A percentile compares a stretch with the other conserved stretches of the same genome.
Conservation (phyloP, 23 tunicate genomes). For the Trididemnum clinides region DNA sequence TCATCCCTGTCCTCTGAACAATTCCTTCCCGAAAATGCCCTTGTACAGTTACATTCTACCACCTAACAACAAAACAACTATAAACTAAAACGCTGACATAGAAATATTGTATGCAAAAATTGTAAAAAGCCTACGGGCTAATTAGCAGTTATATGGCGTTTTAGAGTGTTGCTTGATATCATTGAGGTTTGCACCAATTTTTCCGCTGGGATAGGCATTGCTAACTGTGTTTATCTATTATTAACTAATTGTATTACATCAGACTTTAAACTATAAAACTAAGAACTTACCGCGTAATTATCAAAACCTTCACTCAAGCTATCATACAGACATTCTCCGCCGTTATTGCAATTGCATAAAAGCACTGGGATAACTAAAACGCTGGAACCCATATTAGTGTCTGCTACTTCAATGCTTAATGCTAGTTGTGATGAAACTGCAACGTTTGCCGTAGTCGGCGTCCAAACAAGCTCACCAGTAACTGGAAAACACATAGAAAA, state of each 20-base stretch:
- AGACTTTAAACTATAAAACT: no score
- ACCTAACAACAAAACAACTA: constrained; percentile 18
- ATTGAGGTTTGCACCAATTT: no score
- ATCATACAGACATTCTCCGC: constrained; percentile 34
- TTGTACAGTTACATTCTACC: constrained; percentile 49
- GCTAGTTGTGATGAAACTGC: not conserved
- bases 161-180: no score
- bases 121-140: not conserved
- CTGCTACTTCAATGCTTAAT: constrained; percentile 20
- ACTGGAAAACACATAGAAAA: no score
- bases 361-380: constrained; percentile 9
- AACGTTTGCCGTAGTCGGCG: constrained; percentile 14
- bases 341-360: constrained; percentile 42
- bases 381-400: constrained; percentile 6
- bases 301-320: not conserved
- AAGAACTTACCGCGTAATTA: constrained; percentile 16
- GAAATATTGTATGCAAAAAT: no score
- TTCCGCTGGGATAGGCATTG: no score
- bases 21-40: constrained; percentile 38
- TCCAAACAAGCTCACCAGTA: constrained; percentile 39
- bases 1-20: constrained; percentile 59
- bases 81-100: not conserved
- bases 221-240: no score
- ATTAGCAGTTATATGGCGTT: no score
- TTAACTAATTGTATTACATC: no score